Conservation (phyloP, 2,797 vertebrate genomes). For the Pteropus rufus region DNA sequence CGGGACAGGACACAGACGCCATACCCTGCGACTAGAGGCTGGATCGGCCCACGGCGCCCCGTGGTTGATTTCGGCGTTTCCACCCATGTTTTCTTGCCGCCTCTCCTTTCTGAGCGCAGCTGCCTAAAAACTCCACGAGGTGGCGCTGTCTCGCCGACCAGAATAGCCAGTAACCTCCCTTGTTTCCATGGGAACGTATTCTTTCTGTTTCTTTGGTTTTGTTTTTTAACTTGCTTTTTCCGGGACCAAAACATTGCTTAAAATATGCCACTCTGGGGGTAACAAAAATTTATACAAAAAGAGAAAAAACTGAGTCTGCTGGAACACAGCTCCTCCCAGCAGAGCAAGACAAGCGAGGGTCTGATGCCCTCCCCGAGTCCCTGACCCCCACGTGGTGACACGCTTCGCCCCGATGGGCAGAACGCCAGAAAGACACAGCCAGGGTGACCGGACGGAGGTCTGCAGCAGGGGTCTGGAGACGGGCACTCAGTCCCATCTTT, state of each 20-base stretch:
- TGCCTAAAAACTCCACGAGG: slow-evolving; percentile 44
- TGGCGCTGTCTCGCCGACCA: slow-evolving; percentile 50
- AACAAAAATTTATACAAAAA: neutral
- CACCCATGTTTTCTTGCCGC: too few relatives aligned
- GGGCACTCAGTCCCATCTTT: too few relatives aligned
- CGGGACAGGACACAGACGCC: too few relatives aligned
- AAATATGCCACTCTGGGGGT: neutral
- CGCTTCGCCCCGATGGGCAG: too few relatives aligned
- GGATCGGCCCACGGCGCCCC: too few relatives aligned
- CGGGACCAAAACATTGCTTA: neutral
- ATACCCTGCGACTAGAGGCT: too few relatives aligned
- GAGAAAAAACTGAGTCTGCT: neutral
- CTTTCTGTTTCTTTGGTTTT: neutral
- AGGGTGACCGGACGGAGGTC: too few relatives aligned
- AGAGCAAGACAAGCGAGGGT: neutral
- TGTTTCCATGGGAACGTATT: neutral
- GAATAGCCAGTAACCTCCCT: neutral
- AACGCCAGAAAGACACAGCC: too few relatives aligned
- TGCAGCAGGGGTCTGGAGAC: too few relatives aligned
- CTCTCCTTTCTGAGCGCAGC: neutral
- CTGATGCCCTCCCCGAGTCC: too few relatives aligned
- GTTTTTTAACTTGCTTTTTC: neutral
- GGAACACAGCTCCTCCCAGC: neutral
- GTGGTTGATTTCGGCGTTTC: too few relatives aligned
- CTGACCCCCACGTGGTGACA: too few relatives aligned